These are phyloP conservation scores for Pyrrhia umbra DNA, from an alignment of 2,888 invertebrate species.

Conservation along the genomic window DNA sequence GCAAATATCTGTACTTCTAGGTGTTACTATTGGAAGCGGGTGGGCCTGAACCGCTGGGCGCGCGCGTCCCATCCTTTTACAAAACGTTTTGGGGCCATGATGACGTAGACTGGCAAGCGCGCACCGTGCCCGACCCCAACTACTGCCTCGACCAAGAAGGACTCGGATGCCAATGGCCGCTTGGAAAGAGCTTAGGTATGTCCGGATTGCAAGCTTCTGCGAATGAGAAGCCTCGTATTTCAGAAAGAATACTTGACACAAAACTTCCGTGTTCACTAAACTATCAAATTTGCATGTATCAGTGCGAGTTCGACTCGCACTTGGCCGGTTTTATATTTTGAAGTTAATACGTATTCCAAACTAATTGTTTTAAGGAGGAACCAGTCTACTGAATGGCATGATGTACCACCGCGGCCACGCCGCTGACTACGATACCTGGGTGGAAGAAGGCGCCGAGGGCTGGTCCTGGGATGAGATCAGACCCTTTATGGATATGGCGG, in stretches of 20 bases:
- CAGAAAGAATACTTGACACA: too few species aligned
- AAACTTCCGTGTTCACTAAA: too few species aligned
- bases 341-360: neutral
- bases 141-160: conserved; percentile 90
- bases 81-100: conserved; percentile 88
- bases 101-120: conserved; percentile 91
- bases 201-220: too few species aligned
- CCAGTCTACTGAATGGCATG: conserved; percentile 94
- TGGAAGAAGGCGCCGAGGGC: conserved; percentile 91
- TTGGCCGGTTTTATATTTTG: too few species aligned
- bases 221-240: too few species aligned
- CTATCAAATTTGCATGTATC: too few species aligned
- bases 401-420: conserved; percentile 94
- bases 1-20: too few species aligned
- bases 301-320: too few species aligned
- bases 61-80: conserved; percentile 90
- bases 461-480: conserved; percentile 93
- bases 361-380: conserved; percentile 91
- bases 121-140: conserved; percentile 89
- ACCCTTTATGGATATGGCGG: conserved; percentile 92
- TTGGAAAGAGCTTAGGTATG: conserved; percentile 92
- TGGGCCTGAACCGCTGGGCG: conserved; percentile 91
- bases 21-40: conserved; percentile 89
- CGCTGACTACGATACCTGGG: conserved; percentile 93
- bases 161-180: conserved; percentile 91